Conservation (phyloP, 2,888 invertebrate genomes). For the Netelia melanura region DNA sequence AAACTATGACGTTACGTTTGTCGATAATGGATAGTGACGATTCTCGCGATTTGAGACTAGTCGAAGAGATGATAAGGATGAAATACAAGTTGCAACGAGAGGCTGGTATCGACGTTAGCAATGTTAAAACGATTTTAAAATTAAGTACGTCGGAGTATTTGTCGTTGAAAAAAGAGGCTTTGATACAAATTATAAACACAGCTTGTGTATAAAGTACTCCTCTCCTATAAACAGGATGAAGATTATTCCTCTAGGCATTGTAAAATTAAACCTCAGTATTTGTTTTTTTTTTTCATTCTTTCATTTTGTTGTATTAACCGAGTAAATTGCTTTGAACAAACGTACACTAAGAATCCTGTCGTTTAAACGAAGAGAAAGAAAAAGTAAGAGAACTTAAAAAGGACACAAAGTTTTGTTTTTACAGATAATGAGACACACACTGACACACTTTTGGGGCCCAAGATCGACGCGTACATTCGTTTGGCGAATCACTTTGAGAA, state of each 20-base stretch:
- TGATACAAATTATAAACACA: slow-evolving; percentile 14
- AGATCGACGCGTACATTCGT: slow-evolving; percentile 38
- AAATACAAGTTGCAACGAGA: slow-evolving; percentile 69
- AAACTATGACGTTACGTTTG: slow-evolving; percentile 22
- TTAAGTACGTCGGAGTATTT: slow-evolving; percentile 75
- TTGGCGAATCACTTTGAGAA: slow-evolving; percentile 9
- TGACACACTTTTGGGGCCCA: slow-evolving; percentile 26
- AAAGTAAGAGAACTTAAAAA: slow-evolving; percentile 2
- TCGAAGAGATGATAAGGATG: slow-evolving; percentile 34
- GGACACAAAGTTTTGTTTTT: background rate
- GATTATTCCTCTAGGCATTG: slow-evolving; percentile 34
- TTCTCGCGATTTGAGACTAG: slow-evolving; percentile 10
- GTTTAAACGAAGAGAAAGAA: slow-evolving; percentile 21
- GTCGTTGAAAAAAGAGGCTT: slow-evolving; percentile 60
- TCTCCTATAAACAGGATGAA: background rate
- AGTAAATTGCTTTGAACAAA: slow-evolving; percentile 61
- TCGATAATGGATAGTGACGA: background rate
- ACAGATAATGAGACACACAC: slow-evolving; percentile 52
- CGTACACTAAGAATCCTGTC: slow-evolving; percentile 25
- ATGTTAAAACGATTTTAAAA: slow-evolving; percentile 71
- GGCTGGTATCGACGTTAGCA: slow-evolving; percentile 61
- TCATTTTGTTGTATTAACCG: slow-evolving; percentile 50
- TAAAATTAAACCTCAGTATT: slow-evolving; percentile 22
- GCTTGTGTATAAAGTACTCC: no score
- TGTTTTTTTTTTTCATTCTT: slow-evolving; percentile 1